Conservation (phyloP, 2,797 vertebrate genomes). For the Eidolon dupreanum region DNA sequence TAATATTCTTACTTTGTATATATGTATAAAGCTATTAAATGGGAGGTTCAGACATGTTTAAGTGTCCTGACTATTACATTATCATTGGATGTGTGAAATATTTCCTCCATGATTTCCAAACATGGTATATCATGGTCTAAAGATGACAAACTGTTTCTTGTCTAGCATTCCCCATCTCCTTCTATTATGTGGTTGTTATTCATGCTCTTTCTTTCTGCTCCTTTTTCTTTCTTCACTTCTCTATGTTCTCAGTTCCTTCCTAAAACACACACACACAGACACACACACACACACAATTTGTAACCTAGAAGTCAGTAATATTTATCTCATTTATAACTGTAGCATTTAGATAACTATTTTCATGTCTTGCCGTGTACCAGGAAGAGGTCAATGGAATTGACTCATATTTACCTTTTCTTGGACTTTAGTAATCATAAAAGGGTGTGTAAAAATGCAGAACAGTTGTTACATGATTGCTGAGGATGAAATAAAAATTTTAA, state of each 20-base stretch:
- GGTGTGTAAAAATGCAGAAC: neutral
- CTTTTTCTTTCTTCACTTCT: neutral
- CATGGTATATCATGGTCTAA: neutral
- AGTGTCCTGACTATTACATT: neutral
- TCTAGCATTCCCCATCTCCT: neutral
- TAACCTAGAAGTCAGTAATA: neutral
- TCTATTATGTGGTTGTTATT: no score
- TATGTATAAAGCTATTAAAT: neutral
- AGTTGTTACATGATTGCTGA: neutral
- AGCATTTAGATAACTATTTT: neutral
- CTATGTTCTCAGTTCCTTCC: neutral
- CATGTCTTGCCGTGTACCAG: neutral
- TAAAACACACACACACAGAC: neutral
- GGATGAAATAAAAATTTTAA: neutral
- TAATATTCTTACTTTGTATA: neutral
- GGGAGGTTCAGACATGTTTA: neutral
- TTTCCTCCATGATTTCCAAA: neutral
- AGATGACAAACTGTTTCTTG: neutral
- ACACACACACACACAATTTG: neutral
- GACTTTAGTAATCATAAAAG: neutral
- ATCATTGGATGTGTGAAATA: neutral
- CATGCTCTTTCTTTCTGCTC: neutral
- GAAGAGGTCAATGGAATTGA: neutral
- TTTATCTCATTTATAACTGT: neutral
- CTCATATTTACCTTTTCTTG: neutral